Conservation (phyloP, 2,888 invertebrate genomes). For the Acanthoscelides obtectus region DNA sequence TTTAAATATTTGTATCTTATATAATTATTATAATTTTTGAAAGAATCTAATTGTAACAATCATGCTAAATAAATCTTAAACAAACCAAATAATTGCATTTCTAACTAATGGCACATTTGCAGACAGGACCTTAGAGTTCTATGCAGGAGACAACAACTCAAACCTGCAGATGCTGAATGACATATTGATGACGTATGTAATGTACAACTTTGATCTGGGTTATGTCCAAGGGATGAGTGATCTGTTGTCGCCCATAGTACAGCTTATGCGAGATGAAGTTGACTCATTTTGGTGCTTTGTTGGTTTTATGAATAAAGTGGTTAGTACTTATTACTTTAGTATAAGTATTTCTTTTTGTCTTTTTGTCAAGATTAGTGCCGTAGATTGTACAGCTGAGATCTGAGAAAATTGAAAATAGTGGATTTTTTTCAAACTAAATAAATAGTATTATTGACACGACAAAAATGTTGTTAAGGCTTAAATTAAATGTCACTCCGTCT, state of each 20-base stretch:
- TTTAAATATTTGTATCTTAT: too few relatives aligned
- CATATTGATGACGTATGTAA: conserved; percentile 96
- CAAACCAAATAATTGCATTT: neutral
- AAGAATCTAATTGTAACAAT: too few relatives aligned
- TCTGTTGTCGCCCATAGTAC: conserved; percentile 85
- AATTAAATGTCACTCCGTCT: too few relatives aligned
- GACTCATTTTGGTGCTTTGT: conserved; percentile 99
- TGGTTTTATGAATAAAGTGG: conserved; percentile 94
- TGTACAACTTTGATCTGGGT: conserved; percentile 98
- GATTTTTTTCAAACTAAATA: too few relatives aligned
- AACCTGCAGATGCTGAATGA: conserved; percentile 82
- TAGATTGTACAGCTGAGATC: too few relatives aligned
- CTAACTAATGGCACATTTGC: neutral
- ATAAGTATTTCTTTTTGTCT: too few relatives aligned
- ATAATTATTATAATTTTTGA: too few relatives aligned
- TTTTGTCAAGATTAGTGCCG: too few relatives aligned
- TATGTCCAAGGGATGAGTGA: conserved; percentile 99
- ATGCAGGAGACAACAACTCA: conserved; percentile 88
- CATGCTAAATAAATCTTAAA: too few relatives aligned
- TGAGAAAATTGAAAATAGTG: too few relatives aligned
- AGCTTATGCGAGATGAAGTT: conserved; percentile 86
- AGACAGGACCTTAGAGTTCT: conserved; percentile 86
- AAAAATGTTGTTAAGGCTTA: too few relatives aligned
- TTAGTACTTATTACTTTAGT: conserved; percentile 48
- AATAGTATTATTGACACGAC: too few relatives aligned